Percentiles rank a stretch among this genome's conserved stretches.
Evolutionary conservation across 1,140 invertebrate species (phyloP).

Genomic region (Brachionus rubens): DNA sequence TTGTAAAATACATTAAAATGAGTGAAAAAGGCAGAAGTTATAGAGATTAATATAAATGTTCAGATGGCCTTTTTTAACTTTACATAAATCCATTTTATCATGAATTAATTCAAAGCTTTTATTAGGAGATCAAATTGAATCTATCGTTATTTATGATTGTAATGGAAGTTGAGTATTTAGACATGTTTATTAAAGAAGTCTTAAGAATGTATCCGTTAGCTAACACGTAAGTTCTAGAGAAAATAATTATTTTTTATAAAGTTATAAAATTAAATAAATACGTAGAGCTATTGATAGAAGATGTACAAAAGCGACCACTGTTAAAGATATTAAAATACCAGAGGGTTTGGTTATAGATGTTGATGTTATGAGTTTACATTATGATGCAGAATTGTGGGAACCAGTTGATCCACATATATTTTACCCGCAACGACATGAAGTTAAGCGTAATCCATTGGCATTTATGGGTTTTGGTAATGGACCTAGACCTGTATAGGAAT

Average conservation of each 20-base stretch:
- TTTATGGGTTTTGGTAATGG: constrained; percentile 58
- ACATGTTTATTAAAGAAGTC: constrained; percentile 24
- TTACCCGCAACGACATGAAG: constrained; percentile 53
- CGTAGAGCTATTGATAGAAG: constrained; percentile 51
- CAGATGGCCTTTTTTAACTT: not conserved
- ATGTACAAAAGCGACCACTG: constrained; percentile 51
- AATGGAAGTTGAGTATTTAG: constrained; percentile 6
- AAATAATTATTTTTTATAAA: too few relatives aligned
- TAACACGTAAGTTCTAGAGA: not conserved
- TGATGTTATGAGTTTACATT: constrained; percentile 57
- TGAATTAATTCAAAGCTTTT: not conserved
- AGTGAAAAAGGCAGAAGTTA: too few relatives aligned
- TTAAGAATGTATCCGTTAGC: not conserved
- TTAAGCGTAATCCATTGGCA: constrained; percentile 50
- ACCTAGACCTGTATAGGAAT: constrained; percentile 58
- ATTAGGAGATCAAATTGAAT: constrained; percentile 53
- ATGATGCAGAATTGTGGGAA: constrained; percentile 55
- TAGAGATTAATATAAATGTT: too few relatives aligned
- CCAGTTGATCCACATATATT: constrained; percentile 51
- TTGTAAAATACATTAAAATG: too few relatives aligned
- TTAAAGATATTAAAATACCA: constrained; percentile 53
- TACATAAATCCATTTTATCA: not conserved
- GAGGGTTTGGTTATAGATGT: constrained; percentile 55
- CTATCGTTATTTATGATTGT: constrained; percentile 53
- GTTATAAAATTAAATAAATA: constrained; percentile 50